phyloP scores from a whole-genome alignment of 2,888 invertebrate genomes.

The Shargacucullia verbasci region DNA sequence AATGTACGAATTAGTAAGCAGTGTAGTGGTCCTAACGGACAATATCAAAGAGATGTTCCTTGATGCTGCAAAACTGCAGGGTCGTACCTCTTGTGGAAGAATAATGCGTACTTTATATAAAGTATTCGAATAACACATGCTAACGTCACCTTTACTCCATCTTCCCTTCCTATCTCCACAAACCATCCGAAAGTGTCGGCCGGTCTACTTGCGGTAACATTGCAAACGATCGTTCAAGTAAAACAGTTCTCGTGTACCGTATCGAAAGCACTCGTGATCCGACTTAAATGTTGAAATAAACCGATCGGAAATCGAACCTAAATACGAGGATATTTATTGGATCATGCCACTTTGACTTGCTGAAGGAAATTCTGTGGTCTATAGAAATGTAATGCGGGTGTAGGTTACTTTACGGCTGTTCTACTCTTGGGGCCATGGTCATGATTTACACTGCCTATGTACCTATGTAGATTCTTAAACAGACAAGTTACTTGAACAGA shows the following conservation, averaged over 20 bases:
- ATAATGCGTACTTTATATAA: neutral
- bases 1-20: too few relatives aligned
- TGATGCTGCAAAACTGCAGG: too few relatives aligned
- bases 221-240: conserved; percentile 78
- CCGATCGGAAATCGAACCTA: conserved; percentile 68
- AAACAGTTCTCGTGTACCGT: conserved; percentile 84
- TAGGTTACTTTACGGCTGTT: conserved; percentile 44
- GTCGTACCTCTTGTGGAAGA: too few relatives aligned
- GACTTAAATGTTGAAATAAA: conserved; percentile 74
- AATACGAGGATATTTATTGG: conserved; percentile 63
- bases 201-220: conserved; percentile 66
- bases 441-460: conserved; percentile 33
- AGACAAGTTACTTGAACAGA: too few relatives aligned
- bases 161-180: conserved; percentile 57
- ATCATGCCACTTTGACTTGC: conserved; percentile 51
- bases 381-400: conserved; percentile 46
- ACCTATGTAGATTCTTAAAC: too few relatives aligned
- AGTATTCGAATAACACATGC: conserved; percentile 7
- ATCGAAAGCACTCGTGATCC: conserved; percentile 79
- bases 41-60: too few relatives aligned
- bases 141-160: conserved; percentile 43
- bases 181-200: conserved; percentile 58
- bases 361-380: conserved; percentile 51
- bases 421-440: conserved; percentile 20
- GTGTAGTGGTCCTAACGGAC: too few relatives aligned